Conservation (phyloP, 2,113 vertebrate species). For the Leucoraja erinaceus region DNA sequence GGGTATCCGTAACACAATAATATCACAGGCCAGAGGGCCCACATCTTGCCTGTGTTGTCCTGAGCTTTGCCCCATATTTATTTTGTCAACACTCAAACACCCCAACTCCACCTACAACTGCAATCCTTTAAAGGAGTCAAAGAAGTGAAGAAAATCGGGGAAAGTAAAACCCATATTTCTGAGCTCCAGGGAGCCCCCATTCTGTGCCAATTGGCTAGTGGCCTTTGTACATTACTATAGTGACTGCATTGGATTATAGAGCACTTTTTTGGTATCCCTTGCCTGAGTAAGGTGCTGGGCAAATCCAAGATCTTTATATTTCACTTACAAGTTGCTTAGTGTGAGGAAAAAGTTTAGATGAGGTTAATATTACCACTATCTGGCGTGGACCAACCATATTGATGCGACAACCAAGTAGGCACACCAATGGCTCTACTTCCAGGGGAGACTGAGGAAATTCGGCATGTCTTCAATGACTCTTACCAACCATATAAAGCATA, state of each 20-base stretch:
- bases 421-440: too few species aligned
- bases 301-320: not conserved
- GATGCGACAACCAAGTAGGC: too few species aligned
- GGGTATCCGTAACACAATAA: not conserved
- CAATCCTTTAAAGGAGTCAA: not conserved
- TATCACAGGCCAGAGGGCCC: not conserved
- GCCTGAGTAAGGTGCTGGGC: not conserved
- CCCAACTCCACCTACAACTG: too few species aligned
- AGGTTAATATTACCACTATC: too few species aligned
- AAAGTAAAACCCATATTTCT: not conserved
- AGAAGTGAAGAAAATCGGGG: not conserved
- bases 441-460: too few species aligned
- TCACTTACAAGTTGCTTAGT: not conserved
- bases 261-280: not conserved
- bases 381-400: too few species aligned
- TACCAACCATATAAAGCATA: too few species aligned
- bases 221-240: not conserved
- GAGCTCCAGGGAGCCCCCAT: not conserved
- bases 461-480: too few species aligned
- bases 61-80: not conserved
- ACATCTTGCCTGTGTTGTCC: not conserved
- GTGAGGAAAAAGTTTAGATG: not conserved
- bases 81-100: not conserved
- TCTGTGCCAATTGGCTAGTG: not conserved
- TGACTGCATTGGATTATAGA: not conserved